Evolutionary conservation across 1,140 invertebrate genomes (phyloP).

Genomic region (Trichomalopsis sarcophagae): DNA sequence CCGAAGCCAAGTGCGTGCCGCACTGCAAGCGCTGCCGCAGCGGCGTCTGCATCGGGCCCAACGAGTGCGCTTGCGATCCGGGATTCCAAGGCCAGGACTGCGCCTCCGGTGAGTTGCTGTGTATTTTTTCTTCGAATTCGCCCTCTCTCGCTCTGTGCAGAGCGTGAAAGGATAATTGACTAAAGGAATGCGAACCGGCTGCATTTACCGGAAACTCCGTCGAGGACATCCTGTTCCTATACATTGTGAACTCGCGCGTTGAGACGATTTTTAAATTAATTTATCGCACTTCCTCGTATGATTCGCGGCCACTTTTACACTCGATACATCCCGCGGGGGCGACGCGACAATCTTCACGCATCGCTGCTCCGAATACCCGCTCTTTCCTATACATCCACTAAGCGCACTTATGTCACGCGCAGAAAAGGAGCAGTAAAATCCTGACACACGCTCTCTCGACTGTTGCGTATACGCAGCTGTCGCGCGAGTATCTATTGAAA

Average conservation of each 20-base stretch:
- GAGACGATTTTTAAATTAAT: too few species aligned
- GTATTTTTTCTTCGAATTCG: too few species aligned
- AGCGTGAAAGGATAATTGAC: too few species aligned
- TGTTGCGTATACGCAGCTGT: neutral
- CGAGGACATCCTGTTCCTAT: neutral
- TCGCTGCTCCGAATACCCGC: too few species aligned
- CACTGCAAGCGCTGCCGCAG: conserved; percentile 64
- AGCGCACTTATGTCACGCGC: neutral
- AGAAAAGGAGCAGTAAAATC: neutral
- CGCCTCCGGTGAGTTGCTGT: conserved; percentile 58
- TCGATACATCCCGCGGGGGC: neutral
- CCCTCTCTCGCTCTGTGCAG: too few species aligned
- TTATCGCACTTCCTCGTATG: neutral
- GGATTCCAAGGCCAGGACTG: conserved; percentile 71
- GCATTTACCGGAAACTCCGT: too few species aligned
- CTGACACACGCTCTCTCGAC: neutral
- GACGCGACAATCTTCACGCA: neutral
- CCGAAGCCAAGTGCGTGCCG: conserved; percentile 60
- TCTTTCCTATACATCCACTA: neutral
- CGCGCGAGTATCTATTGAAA: neutral
- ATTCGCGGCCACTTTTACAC: neutral
- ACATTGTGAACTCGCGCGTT: too few species aligned
- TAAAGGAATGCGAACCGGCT: too few species aligned
- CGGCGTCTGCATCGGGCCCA: conserved; percentile 73
- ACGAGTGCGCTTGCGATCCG: conserved; percentile 74